Evolutionary conservation across 2,113 vertebrate genomes (phyloP), one percentile per base, ranked within the genome.

Genomic region (Stigmatopora nigra): DNA sequence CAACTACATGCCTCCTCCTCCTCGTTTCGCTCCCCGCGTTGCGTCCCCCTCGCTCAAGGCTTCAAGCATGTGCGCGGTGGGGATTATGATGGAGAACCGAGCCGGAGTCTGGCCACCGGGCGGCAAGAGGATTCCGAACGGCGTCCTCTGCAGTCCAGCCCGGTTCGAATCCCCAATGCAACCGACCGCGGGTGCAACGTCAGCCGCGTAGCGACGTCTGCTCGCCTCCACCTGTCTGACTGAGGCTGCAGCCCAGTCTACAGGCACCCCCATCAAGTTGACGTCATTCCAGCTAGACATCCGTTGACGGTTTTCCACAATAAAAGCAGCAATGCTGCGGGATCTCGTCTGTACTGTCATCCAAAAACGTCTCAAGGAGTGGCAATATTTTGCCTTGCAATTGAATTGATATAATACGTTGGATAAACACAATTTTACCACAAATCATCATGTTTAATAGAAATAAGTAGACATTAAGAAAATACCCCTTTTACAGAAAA

Each of bases 151-250:
- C 78, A 78, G 82, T 84, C 81, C 84, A 73, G 71, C 81, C 79
- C 86, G 70, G 82, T 76, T 31, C 72, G 2, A 25, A 69, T 79
- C 72, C 77, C 13, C 25, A 78, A 69, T 72, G 36, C 79, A 68
- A 41, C 38, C 38, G 69, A 41, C 38, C 38, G 67, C 64, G 14
- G 22, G 53, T 31, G 81, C 77, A 57, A 41, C 68, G 61, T 80
- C 78, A 67, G 72, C 65, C 66, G 78, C 74, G 65, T 46, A 10
- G 79, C 72, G 79, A 82, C 78, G 79, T 87, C 79, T 56, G 22
- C 53, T 25, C 25, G 86, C 81, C 79, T 83, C 83, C 81, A 87
- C 85, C 85, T 87, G 87, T 86, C 83, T 88, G 86, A 48, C 61
- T 49, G 59, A 82, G 75, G 76, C 55, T 80, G 78, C 65, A 79